Evolutionary conservation across 2,113 vertebrate species (phyloP), one percentile per base, ranked within the genome.

Genomic region (Oncorhynchus keta): DNA sequence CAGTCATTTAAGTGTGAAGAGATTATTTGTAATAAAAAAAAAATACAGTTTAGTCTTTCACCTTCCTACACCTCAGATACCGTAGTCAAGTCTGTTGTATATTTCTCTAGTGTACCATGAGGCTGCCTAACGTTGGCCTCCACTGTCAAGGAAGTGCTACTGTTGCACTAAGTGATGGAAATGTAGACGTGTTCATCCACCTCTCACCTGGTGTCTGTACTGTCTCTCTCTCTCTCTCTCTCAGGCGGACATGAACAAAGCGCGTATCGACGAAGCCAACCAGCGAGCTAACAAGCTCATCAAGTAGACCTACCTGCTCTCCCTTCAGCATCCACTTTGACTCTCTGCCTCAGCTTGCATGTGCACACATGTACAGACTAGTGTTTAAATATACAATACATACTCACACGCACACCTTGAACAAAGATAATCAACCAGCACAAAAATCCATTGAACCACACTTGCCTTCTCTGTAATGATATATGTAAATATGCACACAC

Each of bases 201-300:
- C 28, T 18, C 16, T 22, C n/a, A 8, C 39, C 2, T 11, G 51
- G 39, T 45, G 39, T 11, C 39, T 45, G 39, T 45, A 45, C 39
- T 7, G 49, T 39, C 3, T 48, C n/a, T 24, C 18, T 45, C 28
- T 32, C 61, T 72, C 32, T 75, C 20, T 69, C 18, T 74, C 94
- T 79, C 88, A 99, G 98, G 97, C 96, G 2, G 97, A 97, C 6
- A 93, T 95, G 86, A 99, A 97, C 92, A 97, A 94, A 89, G 74
- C 88, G 18, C 97, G 96, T 57, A 96, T 98, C 79, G 96, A 97
- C 5, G 92, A 94, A 73, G 98, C 97, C 9, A 99, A 97, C 88
- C 61, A 90, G 80, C 95, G 93, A 94, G 97, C 98, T 87, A 96
- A 96, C 94, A 99, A 99, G 91, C 95, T 99, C 81, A 94, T 98